Percentiles rank a stretch among this genome's conserved stretches.
These are phyloP conservation scores for Lithophane leautieri DNA, from an alignment of 2,888 invertebrate genomes.

Conservation along the genomic window DNA sequence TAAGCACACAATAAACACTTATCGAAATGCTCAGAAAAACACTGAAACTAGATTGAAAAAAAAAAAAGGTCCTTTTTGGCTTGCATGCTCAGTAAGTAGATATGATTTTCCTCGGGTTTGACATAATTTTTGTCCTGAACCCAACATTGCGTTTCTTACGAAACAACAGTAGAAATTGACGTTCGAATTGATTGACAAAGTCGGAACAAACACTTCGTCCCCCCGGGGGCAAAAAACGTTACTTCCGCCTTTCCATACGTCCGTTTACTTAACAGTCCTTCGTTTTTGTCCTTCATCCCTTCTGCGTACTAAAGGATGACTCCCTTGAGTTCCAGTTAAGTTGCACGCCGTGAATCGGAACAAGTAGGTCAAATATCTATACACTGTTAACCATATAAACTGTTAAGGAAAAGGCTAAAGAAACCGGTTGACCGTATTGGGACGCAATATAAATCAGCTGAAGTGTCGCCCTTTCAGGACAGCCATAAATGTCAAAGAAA, in stretches of 20 bases:
- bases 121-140: neutral
- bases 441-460: slow-evolving; percentile 15
- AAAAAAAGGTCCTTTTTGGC: neutral
- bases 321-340: slow-evolving; percentile 14
- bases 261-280: slow-evolving; percentile 16
- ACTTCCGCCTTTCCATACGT: slow-evolving; percentile 15
- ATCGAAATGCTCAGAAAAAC: neutral
- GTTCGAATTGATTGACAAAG: slow-evolving; percentile 27
- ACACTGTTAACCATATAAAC: neutral
- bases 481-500: neutral
- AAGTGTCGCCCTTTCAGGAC: neutral
- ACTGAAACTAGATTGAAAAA: neutral
- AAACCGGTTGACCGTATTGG: slow-evolving; percentile 4
- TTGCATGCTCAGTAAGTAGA: slow-evolving; percentile 10
- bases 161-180: slow-evolving; percentile 8
- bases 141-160: slow-evolving; percentile 2
- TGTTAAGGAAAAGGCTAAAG: neutral
- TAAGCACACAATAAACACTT: neutral
- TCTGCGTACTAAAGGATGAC: neutral
- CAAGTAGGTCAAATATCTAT: slow-evolving; percentile 41
- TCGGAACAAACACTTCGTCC: slow-evolving; percentile 33
- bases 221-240: slow-evolving; percentile 11
- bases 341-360: slow-evolving; percentile 3
- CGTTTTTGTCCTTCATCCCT: slow-evolving; percentile 1
- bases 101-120: neutral